Evolutionary conservation across 1,140 invertebrate species (phyloP).

Genomic region (Drosophila leontia): DNA sequence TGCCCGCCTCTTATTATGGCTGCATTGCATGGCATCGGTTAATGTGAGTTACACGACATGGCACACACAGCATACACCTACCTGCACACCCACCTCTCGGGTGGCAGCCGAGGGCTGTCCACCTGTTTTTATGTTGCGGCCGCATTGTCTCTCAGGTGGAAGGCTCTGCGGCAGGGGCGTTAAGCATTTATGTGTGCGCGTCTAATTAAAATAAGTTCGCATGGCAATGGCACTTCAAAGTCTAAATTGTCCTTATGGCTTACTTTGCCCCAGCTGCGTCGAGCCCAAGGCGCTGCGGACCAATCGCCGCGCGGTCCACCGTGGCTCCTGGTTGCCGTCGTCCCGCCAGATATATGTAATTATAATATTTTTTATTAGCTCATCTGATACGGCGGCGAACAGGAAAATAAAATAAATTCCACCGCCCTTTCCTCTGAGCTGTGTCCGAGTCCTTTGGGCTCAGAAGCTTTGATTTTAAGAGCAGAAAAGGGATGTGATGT

Average conservation of each 20-base stretch:
- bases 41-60: conserved; percentile 75
- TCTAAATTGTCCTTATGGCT: conserved; percentile 82
- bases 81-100: conserved; percentile 3
- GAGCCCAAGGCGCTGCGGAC: conserved; percentile 52
- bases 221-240: conserved; percentile 82
- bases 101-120: conserved; percentile 20
- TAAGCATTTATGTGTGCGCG: conserved; percentile 79
- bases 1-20: conserved; percentile 79
- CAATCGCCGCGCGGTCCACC: conserved; percentile 5
- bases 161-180: conserved; percentile 61
- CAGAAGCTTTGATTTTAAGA: conserved; percentile 56
- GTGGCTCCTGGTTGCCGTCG: conserved; percentile 9
- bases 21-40: conserved; percentile 83
- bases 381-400: conserved; percentile 78
- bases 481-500: not conserved
- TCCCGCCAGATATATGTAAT: conserved; percentile 69
- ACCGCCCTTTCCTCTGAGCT: conserved; percentile 18
- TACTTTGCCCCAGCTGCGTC: conserved; percentile 64
- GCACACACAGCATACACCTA: conserved; percentile 10
- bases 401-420: conserved; percentile 82
- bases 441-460: conserved; percentile 22
- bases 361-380: conserved; percentile 85
- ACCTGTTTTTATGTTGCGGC: conserved; percentile 69
- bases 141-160: conserved; percentile 65
- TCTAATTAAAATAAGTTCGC: conserved; percentile 84